These are phyloP conservation scores for Acanthisitta chloris DNA, from an alignment of 2,113 vertebrate genomes.

Conservation along the genomic window DNA sequence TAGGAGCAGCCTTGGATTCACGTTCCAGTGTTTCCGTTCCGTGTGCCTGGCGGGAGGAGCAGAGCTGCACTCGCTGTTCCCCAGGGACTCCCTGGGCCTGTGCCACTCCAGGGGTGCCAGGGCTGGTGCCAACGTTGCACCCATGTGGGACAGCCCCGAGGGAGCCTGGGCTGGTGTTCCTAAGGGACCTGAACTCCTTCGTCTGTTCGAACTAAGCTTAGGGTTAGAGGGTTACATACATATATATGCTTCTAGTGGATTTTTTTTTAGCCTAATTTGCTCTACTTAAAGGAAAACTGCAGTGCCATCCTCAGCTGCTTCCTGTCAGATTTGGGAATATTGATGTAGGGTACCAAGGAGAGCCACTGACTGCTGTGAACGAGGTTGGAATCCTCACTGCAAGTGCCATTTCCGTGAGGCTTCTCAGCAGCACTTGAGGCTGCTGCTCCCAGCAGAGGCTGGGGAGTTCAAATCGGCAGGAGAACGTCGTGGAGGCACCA, in stretches of 20 bases:
- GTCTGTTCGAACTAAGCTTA: conserved; percentile 30
- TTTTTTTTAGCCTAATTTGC: conserved; percentile 20
- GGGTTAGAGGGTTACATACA: conserved; percentile 40
- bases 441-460: background rate
- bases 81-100: background rate
- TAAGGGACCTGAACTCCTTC: background rate
- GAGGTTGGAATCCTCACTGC: background rate
- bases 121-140: background rate
- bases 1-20: background rate
- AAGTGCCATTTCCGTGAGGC: background rate
- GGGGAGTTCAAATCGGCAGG: background rate
- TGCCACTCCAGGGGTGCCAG: background rate
- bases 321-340: background rate
- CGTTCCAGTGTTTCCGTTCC: conserved; percentile 16
- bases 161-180: conserved; percentile 41
- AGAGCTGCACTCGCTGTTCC: background rate
- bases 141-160: background rate
- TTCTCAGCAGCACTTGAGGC: background rate
- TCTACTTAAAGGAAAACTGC: conserved; percentile 44
- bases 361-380: conserved; percentile 23
- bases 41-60: background rate
- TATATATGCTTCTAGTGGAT: conserved; percentile 47
- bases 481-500: background rate
- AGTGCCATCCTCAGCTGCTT: background rate
- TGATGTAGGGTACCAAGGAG: background rate